Percentiles rank a stretch among this genome's conserved stretches.
Evolutionary conservation across 2,888 invertebrate genomes (phyloP).

Genomic region (Globia sparganii): DNA sequence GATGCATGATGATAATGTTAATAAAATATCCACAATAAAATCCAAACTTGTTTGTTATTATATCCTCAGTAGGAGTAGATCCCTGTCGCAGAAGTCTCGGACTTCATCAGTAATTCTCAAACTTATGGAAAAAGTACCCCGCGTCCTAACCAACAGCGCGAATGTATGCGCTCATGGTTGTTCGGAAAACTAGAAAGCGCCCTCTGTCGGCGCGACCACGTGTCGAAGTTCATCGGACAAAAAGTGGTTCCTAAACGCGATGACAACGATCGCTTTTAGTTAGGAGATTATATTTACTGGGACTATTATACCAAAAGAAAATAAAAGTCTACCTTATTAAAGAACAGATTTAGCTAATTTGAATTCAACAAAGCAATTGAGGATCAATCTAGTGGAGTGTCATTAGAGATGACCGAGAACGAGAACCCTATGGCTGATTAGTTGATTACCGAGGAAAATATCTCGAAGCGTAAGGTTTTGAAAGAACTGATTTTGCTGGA

Average conservation of each 20-base stretch:
- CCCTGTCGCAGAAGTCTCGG: slow-evolving; percentile 1
- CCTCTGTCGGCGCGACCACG: background rate
- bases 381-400: background rate
- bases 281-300: background rate
- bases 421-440: background rate
- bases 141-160: background rate
- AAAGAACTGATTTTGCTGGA: too few species aligned
- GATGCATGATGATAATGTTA: slow-evolving; percentile 91
- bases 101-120: background rate
- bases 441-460: background rate
- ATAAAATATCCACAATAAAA: slow-evolving; percentile 90
- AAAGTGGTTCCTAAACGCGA: background rate
- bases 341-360: too few species aligned
- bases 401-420: too few species aligned
- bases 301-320: background rate
- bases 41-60: slow-evolving; percentile 80
- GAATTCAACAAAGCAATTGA: background rate
- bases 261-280: background rate
- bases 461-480: too few species aligned
- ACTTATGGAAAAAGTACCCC: background rate
- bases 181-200: background rate
- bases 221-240: background rate
- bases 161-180: background rate
- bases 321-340: too few species aligned
- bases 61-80: slow-evolving; percentile 39